These are phyloP conservation scores for Zhuqinia jingwanae DNA, from an alignment of 2,888 invertebrate species.

Conservation along the genomic window DNA sequence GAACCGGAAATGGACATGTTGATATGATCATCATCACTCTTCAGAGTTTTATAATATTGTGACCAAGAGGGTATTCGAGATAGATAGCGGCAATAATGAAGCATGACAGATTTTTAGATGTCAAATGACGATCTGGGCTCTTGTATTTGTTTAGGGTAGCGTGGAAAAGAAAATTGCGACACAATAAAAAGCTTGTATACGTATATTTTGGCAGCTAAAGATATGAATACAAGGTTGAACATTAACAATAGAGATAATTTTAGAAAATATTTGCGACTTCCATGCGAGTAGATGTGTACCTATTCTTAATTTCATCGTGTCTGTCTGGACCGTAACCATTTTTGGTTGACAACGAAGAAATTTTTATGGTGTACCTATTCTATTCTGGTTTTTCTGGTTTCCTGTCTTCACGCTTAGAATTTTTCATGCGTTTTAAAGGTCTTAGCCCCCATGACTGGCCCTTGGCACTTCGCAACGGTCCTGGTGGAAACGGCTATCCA, in stretches of 20 bases:
- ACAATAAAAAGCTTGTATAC: background rate
- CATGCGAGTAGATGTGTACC: too few species aligned
- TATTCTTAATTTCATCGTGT: background rate
- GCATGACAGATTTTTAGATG: background rate
- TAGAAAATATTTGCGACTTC: background rate
- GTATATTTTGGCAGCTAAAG: background rate
- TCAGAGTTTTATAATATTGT: background rate
- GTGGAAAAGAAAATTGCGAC: constrained; percentile 46
- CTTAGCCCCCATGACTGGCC: constrained; percentile 78
- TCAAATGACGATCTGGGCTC: background rate
- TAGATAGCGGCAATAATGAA: background rate
- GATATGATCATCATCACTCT: constrained; percentile 3
- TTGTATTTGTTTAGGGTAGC: constrained; percentile 68
- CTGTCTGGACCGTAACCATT: constrained; percentile 47
- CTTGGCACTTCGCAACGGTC: constrained; percentile 73
- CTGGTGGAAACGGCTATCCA: constrained; percentile 75
- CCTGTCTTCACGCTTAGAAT: constrained; percentile 38
- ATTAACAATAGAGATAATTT: constrained; percentile 5
- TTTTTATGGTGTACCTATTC: background rate
- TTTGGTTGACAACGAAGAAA: constrained; percentile 45
- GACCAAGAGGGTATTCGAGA: background rate
- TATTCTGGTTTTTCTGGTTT: constrained; percentile 60
- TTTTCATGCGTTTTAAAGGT: constrained; percentile 62
- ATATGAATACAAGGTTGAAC: background rate
- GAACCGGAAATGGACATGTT: constrained; percentile 55